Conservation (phyloP, 2,797 vertebrate species). For the Furcifer pardalis region DNA sequence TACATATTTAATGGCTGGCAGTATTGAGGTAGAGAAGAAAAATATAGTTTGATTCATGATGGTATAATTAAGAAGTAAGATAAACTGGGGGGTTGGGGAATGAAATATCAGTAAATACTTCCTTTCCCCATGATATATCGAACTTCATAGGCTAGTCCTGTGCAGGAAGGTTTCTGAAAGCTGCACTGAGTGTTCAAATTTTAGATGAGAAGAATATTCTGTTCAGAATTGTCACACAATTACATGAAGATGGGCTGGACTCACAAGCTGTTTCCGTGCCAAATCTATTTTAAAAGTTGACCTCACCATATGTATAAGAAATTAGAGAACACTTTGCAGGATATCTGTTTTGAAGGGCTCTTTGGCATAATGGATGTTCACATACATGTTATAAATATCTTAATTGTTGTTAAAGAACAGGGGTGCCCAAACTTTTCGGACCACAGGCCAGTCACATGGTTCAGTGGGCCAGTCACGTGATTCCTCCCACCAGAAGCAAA, state of each 20-base stretch:
- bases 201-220: constrained; percentile 12
- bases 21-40: background rate
- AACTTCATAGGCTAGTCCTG: constrained; percentile 1
- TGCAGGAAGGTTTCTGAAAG: background rate
- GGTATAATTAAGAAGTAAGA: constrained; percentile 8
- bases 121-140: background rate
- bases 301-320: background rate
- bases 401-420: no score
- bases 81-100: constrained; percentile 11
- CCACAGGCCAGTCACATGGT: no score
- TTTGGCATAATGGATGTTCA: background rate
- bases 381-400: no score
- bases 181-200: background rate
- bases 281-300: background rate
- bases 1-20: constrained; percentile 23
- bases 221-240: background rate
- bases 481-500: no score
- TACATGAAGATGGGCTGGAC: background rate
- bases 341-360: background rate
- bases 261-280: background rate
- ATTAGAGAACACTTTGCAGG: background rate
- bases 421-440: no score
- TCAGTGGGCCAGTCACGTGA: no score
- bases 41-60: background rate
- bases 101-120: constrained; percentile 19